Conservation (phyloP, 2,888 invertebrate species). For the Troglohyphantes excavatus region DNA sequence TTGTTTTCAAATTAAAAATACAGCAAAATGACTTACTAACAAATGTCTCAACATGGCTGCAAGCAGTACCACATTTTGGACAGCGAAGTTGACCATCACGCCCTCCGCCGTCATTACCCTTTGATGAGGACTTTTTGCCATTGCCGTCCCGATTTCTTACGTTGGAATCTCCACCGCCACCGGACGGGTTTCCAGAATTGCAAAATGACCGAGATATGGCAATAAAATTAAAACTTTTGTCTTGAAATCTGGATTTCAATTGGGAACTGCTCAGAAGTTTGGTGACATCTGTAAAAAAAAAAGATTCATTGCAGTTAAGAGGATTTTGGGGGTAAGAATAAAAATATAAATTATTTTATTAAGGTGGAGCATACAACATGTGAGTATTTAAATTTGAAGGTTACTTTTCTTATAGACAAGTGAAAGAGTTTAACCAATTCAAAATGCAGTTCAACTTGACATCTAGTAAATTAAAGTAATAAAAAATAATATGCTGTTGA, state of each 20-base stretch:
- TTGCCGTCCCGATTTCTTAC: slow-evolving; percentile 60
- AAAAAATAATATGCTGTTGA: no score
- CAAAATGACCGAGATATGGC: slow-evolving; percentile 37
- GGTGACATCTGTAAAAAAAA: slow-evolving; percentile 44
- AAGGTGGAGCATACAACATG: no score
- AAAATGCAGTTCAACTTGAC: no score
- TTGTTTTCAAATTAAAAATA: background rate
- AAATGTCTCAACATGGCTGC: slow-evolving; percentile 97
- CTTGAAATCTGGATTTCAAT: slow-evolving; percentile 14
- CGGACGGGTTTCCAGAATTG: slow-evolving; percentile 16
- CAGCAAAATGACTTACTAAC: slow-evolving; percentile 87
- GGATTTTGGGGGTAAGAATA: no score
- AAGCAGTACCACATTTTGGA: slow-evolving; percentile 98
- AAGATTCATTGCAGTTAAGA: no score
- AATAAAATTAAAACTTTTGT: slow-evolving; percentile 23
- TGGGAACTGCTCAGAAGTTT: slow-evolving; percentile 54
- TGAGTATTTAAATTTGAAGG: no score
- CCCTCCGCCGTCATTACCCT: slow-evolving; percentile 79
- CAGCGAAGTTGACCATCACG: slow-evolving; percentile 85
- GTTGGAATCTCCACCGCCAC: slow-evolving; percentile 55
- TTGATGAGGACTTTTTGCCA: slow-evolving; percentile 64
- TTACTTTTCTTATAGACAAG: no score
- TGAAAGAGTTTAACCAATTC: no score
- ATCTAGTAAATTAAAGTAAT: no score
- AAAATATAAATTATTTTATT: no score